phyloP scores from a whole-genome alignment of 1,140 invertebrate genomes.

The Schlechtendalia chinensis region DNA sequence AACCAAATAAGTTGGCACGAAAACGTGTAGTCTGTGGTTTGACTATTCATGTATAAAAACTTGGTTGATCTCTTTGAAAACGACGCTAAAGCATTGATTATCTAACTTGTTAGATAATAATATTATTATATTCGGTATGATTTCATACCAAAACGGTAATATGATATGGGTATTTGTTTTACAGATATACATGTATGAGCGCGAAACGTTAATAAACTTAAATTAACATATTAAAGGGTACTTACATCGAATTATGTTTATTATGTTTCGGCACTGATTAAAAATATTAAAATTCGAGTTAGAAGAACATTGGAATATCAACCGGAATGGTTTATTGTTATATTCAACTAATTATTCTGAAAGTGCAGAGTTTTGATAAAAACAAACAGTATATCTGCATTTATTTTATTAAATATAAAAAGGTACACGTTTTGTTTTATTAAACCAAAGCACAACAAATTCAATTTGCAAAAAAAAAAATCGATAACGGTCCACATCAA shows the following conservation, averaged over 20 bases:
- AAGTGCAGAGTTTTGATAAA: not conserved
- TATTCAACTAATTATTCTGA: not conserved
- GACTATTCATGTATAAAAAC: slow-evolving; percentile 35
- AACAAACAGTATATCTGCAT: not conserved
- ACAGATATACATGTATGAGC: not conserved
- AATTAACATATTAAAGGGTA: slow-evolving; percentile 22
- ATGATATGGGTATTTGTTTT: not conserved
- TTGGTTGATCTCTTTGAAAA: slow-evolving; percentile 9
- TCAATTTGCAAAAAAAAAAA: not conserved
- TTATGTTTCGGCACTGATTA: too few species aligned
- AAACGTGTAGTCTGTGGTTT: slow-evolving; percentile 22
- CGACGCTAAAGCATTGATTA: slow-evolving; percentile 19
- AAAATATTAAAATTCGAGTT: not conserved
- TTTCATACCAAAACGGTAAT: not conserved
- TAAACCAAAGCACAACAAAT: not conserved
- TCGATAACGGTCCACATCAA: slow-evolving; percentile 13
- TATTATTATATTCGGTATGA: not conserved
- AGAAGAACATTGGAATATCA: not conserved
- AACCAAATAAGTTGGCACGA: slow-evolving; percentile 32
- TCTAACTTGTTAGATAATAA: not conserved
- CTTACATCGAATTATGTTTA: not conserved
- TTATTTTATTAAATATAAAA: slow-evolving; percentile 19
- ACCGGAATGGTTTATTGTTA: not conserved
- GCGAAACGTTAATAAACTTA: not conserved
- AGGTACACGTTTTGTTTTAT: not conserved